Conservation (phyloP, 2,888 invertebrate genomes). For the Rhaphigaster nebulosa region DNA sequence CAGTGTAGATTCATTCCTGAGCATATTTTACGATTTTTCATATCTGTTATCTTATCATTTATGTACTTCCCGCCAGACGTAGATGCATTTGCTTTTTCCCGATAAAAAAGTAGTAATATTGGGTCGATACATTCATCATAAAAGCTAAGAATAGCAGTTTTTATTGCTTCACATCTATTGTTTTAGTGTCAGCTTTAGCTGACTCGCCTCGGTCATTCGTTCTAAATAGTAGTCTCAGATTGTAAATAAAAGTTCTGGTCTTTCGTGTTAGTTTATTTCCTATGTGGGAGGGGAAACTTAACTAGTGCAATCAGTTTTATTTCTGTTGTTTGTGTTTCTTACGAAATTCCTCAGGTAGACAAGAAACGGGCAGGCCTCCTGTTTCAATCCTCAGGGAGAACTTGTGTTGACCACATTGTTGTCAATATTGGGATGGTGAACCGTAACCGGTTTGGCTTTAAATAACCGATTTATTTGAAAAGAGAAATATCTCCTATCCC, state of each 20-base stretch:
- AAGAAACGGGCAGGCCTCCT: not conserved
- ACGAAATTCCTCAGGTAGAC: no score
- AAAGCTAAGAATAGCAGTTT: not conserved
- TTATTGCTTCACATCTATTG: not conserved
- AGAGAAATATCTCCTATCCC: not conserved
- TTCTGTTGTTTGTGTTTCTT: not conserved
- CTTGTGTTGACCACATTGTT: not conserved
- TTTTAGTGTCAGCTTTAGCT: not conserved
- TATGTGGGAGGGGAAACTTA: not conserved
- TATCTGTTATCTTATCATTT: not conserved
- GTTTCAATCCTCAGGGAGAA: no score
- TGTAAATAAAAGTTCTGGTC: not conserved
- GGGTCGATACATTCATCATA: not conserved
- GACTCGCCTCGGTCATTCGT: no score
- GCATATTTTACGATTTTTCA: not conserved
- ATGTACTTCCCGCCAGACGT: not conserved
- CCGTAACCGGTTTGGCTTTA: not conserved
- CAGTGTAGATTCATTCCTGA: not conserved
- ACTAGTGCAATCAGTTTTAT: not conserved
- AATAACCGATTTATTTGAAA: not conserved
- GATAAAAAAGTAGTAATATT: conserved; percentile 2
- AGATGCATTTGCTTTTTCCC: not conserved
- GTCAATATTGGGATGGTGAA: not conserved
- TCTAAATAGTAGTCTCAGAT: not conserved
- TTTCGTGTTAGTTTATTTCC: not conserved